These are phyloP conservation scores for Chelonus insularis DNA, from an alignment of 1,140 invertebrate species.

Conservation along the genomic window DNA sequence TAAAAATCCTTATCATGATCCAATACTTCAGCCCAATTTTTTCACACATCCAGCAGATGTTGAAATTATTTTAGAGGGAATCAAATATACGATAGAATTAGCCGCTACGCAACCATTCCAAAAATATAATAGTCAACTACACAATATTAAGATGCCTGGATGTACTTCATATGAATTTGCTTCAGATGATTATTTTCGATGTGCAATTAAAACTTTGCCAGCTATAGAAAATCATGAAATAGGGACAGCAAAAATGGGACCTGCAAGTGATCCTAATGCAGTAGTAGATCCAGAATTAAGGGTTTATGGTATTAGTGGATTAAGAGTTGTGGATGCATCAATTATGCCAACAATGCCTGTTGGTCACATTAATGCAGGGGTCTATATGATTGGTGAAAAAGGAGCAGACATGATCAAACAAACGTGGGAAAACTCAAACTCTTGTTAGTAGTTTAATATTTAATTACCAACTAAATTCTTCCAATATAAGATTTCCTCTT, in stretches of 20 bases:
- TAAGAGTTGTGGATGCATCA: constrained; percentile 77
- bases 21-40: constrained; percentile 83
- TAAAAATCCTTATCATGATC: constrained; percentile 72
- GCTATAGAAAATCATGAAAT: constrained; percentile 72
- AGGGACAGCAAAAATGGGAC: constrained; percentile 78
- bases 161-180: constrained; percentile 62
- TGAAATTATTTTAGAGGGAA: constrained; percentile 66
- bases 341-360: constrained; percentile 73
- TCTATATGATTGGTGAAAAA: constrained; percentile 87
- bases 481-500: too few relatives aligned
- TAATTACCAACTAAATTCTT: neutral
- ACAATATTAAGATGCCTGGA: constrained; percentile 64
- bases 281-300: constrained; percentile 75
- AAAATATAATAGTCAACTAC: constrained; percentile 62
- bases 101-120: constrained; percentile 61
- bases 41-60: constrained; percentile 69
- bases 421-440: constrained; percentile 35
- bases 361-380: constrained; percentile 74
- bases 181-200: constrained; percentile 73
- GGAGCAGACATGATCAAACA: constrained; percentile 77
- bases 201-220: constrained; percentile 67
- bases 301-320: constrained; percentile 69
- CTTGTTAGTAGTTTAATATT: neutral
- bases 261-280: constrained; percentile 64
- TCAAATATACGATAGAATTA: constrained; percentile 65